phyloP scores from a whole-genome alignment of 53 echinoderm and acorn worm genomes.

The Patiria pectinifera region DNA sequence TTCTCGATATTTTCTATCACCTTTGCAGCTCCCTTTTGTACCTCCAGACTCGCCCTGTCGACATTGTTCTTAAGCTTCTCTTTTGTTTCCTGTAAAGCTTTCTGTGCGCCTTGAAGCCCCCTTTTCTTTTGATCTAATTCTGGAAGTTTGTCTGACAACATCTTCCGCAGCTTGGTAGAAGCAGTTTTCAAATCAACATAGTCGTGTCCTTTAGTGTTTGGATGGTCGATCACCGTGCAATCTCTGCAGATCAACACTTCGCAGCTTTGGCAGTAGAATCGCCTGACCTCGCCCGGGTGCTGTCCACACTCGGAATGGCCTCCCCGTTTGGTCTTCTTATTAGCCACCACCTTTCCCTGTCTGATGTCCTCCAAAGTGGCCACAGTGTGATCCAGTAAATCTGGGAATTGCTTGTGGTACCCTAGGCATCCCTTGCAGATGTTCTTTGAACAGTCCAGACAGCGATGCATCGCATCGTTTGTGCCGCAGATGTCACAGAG shows the following conservation, averaged over 20 bases:
- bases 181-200: not conserved
- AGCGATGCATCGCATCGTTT: not conserved
- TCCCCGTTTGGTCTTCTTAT: not conserved
- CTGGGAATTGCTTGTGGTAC: not conserved
- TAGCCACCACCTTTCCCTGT: not conserved
- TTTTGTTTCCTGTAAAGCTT: not conserved
- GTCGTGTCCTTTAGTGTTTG: not conserved
- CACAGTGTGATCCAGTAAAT: not conserved
- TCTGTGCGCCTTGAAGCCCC: not conserved
- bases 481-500: not conserved
- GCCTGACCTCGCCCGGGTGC: not conserved
- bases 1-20: not conserved
- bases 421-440: not conserved
- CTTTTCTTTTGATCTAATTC: not conserved
- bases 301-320: not conserved
- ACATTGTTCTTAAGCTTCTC: not conserved
- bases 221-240: constrained; percentile 32
- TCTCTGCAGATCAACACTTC: constrained; percentile 35
- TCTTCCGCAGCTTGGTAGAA: not conserved
- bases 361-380: not conserved
- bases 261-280: constrained; percentile 50
- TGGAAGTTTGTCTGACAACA: not conserved
- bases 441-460: constrained; percentile 16
- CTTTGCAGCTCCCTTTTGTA: not conserved
- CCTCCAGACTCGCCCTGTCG: not conserved